Conservation (phyloP, 2,113 vertebrate species). For the Fregetta grallaria region DNA sequence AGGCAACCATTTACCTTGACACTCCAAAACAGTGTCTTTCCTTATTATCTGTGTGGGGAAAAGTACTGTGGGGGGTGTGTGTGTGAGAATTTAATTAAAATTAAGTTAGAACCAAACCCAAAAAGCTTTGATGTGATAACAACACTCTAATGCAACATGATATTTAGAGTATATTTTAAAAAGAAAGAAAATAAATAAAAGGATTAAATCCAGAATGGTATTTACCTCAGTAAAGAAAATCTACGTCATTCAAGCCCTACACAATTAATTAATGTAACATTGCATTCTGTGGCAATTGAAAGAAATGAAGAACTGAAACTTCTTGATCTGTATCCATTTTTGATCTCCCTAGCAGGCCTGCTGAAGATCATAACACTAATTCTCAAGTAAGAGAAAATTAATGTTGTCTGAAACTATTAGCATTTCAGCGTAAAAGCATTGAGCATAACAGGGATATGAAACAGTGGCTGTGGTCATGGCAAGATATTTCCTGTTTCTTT, state of each 20-base stretch:
- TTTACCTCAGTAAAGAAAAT: background rate
- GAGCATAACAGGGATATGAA: background rate
- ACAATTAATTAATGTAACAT: background rate
- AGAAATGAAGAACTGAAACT: background rate
- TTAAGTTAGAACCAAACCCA: background rate
- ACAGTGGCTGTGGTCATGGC: background rate
- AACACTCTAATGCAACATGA: background rate
- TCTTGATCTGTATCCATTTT: background rate
- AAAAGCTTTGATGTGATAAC: background rate
- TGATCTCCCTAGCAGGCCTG: background rate
- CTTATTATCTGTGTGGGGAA: background rate
- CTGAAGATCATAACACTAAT: background rate
- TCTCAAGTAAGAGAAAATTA: background rate
- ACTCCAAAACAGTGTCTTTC: background rate
- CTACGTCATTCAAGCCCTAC: background rate
- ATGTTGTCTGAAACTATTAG: background rate
- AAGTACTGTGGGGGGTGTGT: background rate
- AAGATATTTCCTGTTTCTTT: background rate
- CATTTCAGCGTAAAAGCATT: background rate
- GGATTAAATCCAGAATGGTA: background rate
- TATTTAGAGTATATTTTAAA: background rate
- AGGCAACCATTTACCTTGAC: background rate
- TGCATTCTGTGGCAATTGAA: background rate
- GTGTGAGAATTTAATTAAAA: background rate
- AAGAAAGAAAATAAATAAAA: background rate